phyloP scores from a whole-genome alignment of 2,797 vertebrate species.

The Myotis findleyi region DNA sequence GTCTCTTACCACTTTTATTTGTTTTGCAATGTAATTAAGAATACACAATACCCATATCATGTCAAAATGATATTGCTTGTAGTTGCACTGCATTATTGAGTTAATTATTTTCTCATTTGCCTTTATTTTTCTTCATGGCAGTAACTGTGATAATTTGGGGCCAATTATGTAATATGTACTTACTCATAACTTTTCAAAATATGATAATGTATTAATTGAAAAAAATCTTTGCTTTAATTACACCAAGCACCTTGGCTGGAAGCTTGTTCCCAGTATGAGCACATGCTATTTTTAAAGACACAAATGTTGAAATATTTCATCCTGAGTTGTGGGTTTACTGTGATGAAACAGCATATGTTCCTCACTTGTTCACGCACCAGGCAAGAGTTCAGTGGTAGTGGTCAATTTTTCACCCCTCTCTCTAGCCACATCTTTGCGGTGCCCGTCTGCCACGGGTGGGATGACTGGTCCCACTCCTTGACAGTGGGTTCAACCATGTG shows the following conservation, averaged over 20 bases:
- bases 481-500: neutral
- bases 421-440: neutral
- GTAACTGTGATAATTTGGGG: neutral
- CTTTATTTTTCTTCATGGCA: conserved; percentile 49
- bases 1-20: neutral
- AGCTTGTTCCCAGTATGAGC: neutral
- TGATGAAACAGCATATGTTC: neutral
- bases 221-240: conserved; percentile 20
- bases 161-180: neutral
- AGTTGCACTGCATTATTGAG: neutral
- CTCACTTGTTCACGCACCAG: neutral
- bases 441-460: neutral
- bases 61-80: neutral
- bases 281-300: neutral
- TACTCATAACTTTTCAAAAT: neutral
- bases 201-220: neutral
- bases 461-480: neutral
- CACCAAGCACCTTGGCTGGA: neutral
- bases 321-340: neutral
- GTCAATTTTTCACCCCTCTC: neutral
- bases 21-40: neutral
- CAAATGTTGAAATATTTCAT: neutral
- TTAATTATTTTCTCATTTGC: conserved; percentile 37
- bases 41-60: neutral
- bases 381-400: neutral